Evolutionary conservation across 2,797 vertebrate genomes (phyloP).

Genomic region (Pseudopleuronectes americanus): DNA sequence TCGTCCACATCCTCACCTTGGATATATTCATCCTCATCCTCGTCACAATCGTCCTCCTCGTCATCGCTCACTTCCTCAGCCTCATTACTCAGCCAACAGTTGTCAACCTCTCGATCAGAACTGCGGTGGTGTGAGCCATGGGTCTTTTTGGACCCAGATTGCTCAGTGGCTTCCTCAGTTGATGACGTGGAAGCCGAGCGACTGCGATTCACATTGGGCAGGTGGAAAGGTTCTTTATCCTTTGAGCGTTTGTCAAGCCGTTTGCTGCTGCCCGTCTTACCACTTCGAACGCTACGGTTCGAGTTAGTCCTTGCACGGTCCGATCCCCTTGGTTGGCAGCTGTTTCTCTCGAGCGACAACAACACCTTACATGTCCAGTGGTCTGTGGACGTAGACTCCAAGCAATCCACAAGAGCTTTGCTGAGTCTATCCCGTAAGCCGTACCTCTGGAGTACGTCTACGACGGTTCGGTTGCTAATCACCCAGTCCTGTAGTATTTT

Average conservation of each 20-base stretch:
- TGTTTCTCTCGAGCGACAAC: background rate
- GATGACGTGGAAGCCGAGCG: too few species aligned
- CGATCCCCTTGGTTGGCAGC: too few species aligned
- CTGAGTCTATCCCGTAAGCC: background rate
- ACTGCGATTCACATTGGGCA: too few species aligned
- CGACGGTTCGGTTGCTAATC: background rate
- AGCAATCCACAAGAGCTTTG: background rate
- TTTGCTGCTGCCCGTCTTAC: too few species aligned
- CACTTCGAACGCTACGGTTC: too few species aligned
- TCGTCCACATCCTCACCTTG: background rate
- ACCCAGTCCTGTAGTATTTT: background rate
- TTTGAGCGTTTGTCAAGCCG: too few species aligned
- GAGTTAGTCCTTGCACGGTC: background rate
- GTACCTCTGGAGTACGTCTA: background rate
- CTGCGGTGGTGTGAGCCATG: too few species aligned
- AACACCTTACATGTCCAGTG: background rate
- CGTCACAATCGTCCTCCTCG: background rate
- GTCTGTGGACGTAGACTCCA: background rate
- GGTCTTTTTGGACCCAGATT: too few species aligned
- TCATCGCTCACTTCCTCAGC: background rate
- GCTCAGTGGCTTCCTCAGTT: too few species aligned
- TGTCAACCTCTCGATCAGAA: too few species aligned
- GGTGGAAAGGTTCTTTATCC: too few species aligned
- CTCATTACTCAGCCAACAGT: too few species aligned
- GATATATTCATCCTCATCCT: background rate